phyloP scores from a whole-genome alignment of 2,888 invertebrate species.

The Synanthedon andrenaeformis region DNA sequence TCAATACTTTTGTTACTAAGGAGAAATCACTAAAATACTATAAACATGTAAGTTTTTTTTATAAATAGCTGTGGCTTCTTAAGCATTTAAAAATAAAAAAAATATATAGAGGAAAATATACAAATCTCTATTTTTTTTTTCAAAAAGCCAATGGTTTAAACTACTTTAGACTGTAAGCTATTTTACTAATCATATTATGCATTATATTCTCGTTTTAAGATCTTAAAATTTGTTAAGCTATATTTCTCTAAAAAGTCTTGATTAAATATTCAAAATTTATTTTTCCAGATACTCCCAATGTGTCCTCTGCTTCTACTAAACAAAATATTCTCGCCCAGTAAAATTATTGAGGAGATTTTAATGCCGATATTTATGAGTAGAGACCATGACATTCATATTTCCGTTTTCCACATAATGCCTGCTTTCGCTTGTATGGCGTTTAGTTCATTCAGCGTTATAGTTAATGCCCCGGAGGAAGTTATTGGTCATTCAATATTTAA shows the following conservation, averaged over 20 bases:
- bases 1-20: not conserved
- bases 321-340: slow-evolving; percentile 41
- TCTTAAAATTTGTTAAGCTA: not conserved
- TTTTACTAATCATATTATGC: too few species aligned
- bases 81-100: too few species aligned
- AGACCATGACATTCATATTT: slow-evolving; percentile 30
- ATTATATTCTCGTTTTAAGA: too few species aligned
- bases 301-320: slow-evolving; percentile 41
- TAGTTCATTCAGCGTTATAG: slow-evolving; percentile 25
- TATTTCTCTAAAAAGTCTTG: not conserved
- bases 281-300: slow-evolving; percentile 43
- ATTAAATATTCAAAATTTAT: not conserved
- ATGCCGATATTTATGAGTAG: slow-evolving; percentile 47
- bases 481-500: slow-evolving; percentile 32
- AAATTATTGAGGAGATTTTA: slow-evolving; percentile 48
- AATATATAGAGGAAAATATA: too few species aligned
- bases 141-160: too few species aligned
- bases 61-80: not conserved
- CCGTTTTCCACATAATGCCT: slow-evolving; percentile 29
- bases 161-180: too few species aligned
- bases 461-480: slow-evolving; percentile 14
- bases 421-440: slow-evolving; percentile 45
- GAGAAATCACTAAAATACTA: not conserved
- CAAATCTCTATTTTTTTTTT: too few species aligned
- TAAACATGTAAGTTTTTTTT: not conserved